Evolutionary conservation across 2,113 vertebrate species (phyloP), one percentile per base, ranked within the genome.

Genomic region (Ellobius talpinus): DNA sequence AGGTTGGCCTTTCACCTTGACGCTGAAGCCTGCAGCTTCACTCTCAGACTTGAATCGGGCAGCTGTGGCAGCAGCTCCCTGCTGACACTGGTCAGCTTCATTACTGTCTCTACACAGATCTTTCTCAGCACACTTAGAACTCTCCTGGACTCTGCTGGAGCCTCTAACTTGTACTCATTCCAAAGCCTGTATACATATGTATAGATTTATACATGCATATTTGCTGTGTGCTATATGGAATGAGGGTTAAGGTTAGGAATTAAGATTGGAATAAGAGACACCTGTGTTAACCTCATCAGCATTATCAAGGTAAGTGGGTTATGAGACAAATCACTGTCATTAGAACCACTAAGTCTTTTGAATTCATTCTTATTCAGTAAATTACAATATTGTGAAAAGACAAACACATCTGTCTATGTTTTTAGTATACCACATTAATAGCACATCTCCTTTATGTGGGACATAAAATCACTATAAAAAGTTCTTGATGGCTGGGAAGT

Each of bases 201-300:
- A 78, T 33, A 50, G 45, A 33, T 55, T 52, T 47, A 39, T 24
- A 26, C 14, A 11, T 26, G 16, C 26, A 4, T 0, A 26, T 2
- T 61, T 39, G 3, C 36, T 61, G 6, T 39, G 12, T 61, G 36
- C 12, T 82, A n/a, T 61, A 13, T 82, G 23, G 55, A 39, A 29
- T 82, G 55, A 61, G 55, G 61, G 11, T 61, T 61, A 61, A 14
- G 11, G 16, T 61, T 39, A 61, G 21, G n/a, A 61, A 82, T 26
- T 39, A 26, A n/a, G 52, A 12, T 39, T 39, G 21, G 12, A 61
- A 21, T 26, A 61, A n/a, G 9, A 55, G 47, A 58, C n/a, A 58
- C 1, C 1, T 82, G 14, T 3, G 16, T 61, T 39, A 12, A n/a
- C 36, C 0, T 61, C 12, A 39, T n/a, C n/a, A 39, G 3, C 8